A percentile compares a stretch with the other conserved stretches of the same genome.
Evolutionary conservation across 1,140 invertebrate genomes (phyloP).

Genomic region (Macrostomum lignano): DNA sequence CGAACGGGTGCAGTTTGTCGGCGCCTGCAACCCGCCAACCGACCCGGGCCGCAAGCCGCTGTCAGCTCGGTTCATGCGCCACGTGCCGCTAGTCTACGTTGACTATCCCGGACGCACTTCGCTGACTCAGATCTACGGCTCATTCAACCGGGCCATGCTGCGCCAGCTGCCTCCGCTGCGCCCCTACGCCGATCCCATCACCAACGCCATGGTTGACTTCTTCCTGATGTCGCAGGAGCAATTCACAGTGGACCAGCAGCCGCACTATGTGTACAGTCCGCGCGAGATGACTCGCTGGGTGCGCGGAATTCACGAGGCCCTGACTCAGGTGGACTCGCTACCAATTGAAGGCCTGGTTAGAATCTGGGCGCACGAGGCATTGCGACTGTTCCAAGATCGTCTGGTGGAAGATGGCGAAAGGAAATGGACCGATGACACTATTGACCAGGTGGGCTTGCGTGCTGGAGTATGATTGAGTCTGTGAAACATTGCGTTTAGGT

Average conservation of each 20-base stretch:
- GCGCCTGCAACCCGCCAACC: constrained; percentile 95
- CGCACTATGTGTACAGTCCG: constrained; percentile 98
- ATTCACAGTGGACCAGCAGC: constrained; percentile 99
- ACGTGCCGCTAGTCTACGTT: constrained; percentile 94
- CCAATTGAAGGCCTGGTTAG: constrained; percentile 71
- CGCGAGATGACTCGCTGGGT: constrained; percentile 98
- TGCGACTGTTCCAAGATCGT: constrained; percentile 69
- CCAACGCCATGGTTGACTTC: constrained; percentile 94
- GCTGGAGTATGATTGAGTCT: no score
- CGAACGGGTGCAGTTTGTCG: constrained; percentile 94
- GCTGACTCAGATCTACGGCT: constrained; percentile 69
- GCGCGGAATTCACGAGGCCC: constrained; percentile 88
- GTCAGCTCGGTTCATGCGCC: constrained; percentile 56
- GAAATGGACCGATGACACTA: constrained; percentile 89
- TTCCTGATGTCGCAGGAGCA: constrained; percentile 73
- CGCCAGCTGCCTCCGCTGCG: constrained; percentile 57
- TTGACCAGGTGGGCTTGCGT: constrained; percentile 60
- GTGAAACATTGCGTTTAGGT: no score
- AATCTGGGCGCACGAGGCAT: constrained; percentile 87
- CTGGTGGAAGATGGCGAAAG: constrained; percentile 49
- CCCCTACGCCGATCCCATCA: constrained; percentile 73
- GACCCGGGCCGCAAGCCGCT: constrained; percentile 92
- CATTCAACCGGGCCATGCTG: constrained; percentile 85
- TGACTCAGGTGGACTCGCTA: constrained; percentile 58
- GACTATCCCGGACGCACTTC: constrained; percentile 95